Conservation (phyloP, 1,140 invertebrate species). For the Harlomillsia oculata region DNA sequence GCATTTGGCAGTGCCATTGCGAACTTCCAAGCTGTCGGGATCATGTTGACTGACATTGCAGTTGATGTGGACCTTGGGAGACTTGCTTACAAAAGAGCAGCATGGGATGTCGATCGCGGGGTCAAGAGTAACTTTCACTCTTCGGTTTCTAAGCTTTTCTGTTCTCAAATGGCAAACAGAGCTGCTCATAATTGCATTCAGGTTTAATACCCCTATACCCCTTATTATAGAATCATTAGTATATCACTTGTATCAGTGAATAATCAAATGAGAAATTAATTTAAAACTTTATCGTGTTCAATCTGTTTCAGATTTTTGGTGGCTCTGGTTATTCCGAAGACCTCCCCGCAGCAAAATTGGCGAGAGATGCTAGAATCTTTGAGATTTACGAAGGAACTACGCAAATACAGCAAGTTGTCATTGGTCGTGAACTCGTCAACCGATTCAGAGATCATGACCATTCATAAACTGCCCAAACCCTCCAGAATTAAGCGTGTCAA, state of each 20-base stretch:
- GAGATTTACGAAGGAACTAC: conserved; percentile 97
- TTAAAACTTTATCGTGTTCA: neutral
- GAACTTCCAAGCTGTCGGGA: conserved; percentile 50
- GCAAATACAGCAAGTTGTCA: conserved; percentile 65
- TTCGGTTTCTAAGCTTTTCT: conserved; percentile 86
- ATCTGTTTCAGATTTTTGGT: conserved; percentile 66
- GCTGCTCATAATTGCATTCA: conserved; percentile 85
- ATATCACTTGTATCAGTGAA: neutral
- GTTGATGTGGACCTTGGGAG: conserved; percentile 82
- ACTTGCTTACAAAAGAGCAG: conserved; percentile 71
- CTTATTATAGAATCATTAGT: neutral
- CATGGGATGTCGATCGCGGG: conserved; percentile 81
- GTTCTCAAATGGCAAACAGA: conserved; percentile 88
- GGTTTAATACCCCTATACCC: conserved; percentile 3
- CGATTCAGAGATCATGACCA: conserved; percentile 46
- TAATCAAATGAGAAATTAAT: too few species aligned
- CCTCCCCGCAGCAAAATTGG: conserved; percentile 98
- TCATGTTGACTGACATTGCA: conserved; percentile 65
- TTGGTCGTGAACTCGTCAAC: conserved; percentile 36
- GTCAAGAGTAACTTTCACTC: conserved; percentile 72
- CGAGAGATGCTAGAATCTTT: conserved; percentile 97
- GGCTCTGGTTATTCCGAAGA: conserved; percentile 95
- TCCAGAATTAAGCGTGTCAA: too few species aligned
- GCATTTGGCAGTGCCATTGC: conserved; percentile 85
- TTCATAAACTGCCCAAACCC: too few species aligned